Evolutionary conservation across 2,888 invertebrate species (phyloP), one percentile per base, ranked within the genome.

Genomic region (Synanthedon myopaeformis): DNA sequence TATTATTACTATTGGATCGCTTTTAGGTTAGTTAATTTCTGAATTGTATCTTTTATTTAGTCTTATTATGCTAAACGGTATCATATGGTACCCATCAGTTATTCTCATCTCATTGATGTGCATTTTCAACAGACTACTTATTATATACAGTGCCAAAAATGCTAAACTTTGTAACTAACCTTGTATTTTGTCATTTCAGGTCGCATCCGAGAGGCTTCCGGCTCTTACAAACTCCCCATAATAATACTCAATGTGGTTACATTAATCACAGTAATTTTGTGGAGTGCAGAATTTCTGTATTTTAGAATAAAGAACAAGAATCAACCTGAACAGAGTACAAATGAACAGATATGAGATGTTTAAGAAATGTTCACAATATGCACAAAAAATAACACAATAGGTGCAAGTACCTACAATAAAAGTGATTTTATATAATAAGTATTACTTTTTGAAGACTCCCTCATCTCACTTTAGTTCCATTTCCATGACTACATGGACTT

Each of bases 231-330:
- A 48, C 67, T 88, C 35, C 90, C 91, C 12, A 90, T 93, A 51
- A 72, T 90, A 51, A 71, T 91, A n/a, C 82, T 92, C 53, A 92
- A 92, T 65, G 61, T 76, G 12, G 79, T 92, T 12, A 91, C 92
- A 3, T 65, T 89, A 41, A 53, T 90, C 1, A 91, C 92, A 1
- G 75, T 92, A 8, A 53, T 88, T 1, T 73, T 91, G 64, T 92
- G 92, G 92, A 71, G 80, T 12, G 67, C 76, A 0, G 91, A 92
- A 59, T 87, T 84, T 57, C 55, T 83, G 6, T 87, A 85, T 60
- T 73, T 79, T 41, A 79, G 62, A 63, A 54, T 79, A 17, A 82
- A 72, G 58, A 72, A 72, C 45, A 67, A 70, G 45, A 14, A 8
- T 13, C 3, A 45, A 45, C 45, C 35, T 8, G 35, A 35, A 35